Percentiles rank a stretch among this genome's conserved stretches.
Evolutionary conservation across 2,888 invertebrate genomes (phyloP).

Genomic region (Bellardia pandia): DNA sequence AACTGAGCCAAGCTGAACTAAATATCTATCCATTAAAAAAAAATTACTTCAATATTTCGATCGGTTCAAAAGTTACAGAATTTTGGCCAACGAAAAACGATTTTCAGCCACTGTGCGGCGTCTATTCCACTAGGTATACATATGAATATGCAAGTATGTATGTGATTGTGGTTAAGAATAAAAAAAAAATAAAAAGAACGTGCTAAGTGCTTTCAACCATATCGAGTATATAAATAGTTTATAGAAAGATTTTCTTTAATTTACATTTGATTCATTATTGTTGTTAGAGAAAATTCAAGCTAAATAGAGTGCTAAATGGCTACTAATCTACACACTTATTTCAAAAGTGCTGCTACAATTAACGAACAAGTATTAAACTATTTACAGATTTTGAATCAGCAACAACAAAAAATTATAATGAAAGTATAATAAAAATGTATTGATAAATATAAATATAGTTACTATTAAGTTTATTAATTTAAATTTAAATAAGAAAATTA

Average conservation of each 20-base stretch:
- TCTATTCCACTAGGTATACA: too few relatives aligned
- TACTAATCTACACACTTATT: constrained; percentile 2
- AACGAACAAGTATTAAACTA: constrained; percentile 6
- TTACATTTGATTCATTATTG: not conserved
- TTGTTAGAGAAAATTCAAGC: not conserved
- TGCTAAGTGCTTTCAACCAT: constrained; percentile 7
- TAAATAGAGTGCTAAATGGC: not conserved
- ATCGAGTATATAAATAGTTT: constrained; percentile 4
- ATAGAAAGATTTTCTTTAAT: constrained; percentile 4
- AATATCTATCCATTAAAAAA: too few relatives aligned
- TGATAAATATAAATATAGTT: not conserved
- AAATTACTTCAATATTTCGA: too few relatives aligned
- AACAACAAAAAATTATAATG: not conserved
- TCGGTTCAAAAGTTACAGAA: too few relatives aligned
- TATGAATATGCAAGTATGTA: not conserved
- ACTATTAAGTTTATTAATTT: too few relatives aligned
- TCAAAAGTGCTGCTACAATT: constrained; percentile 9
- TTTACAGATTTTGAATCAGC: constrained; percentile 1
- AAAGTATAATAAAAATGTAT: not conserved
- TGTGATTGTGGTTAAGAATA: not conserved
- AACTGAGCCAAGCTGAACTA: too few relatives aligned
- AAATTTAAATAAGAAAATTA: too few relatives aligned
- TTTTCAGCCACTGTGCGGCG: too few relatives aligned
- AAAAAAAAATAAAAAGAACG: not conserved
- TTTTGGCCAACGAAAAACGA: too few relatives aligned